Evolutionary conservation across 2,113 vertebrate species (phyloP), one percentile per base, ranked within the genome.

Genomic region (Ibidorhyncha struthersii): DNA sequence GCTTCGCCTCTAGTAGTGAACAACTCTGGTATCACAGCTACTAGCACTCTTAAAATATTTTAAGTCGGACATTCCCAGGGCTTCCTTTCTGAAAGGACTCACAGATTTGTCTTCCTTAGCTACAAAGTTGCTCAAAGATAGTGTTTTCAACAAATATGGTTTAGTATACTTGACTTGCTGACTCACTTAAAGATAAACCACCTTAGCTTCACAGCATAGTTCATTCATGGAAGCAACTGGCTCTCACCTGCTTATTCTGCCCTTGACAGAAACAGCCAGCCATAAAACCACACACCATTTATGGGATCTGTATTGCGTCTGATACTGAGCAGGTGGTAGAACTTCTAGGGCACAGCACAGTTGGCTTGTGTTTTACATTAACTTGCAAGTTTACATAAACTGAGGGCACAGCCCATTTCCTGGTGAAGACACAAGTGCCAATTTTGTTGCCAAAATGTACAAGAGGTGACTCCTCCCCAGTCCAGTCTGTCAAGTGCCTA

Each of bases 21-120:
- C 1, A 1, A 32, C 18, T 45, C 1, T 0, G 34, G 26, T 71
- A 49, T 26, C 38, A 61, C 78, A 67, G 30, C 43, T 59, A 47
- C 30, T 17, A 49, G 32, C 30, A 49, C 25, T 53, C 18, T 53
- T 36, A 32, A 62, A 58, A 62, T 73, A 14, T 23, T 67, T 6
- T 0, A 71, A 63, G 36, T 67, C 10, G 47, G 43, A 41, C 19
- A 38, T 43, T 87, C 30, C 59, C 45, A n/a, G 23, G 18, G 41
- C 30, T n/a, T 69, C 7, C 0, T 36, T 27, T 58, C 36, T 63
- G 55, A 74, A 52, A 76, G 49, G 36, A 70, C 41, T 50, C 27
- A 26, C 16, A 63, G 41, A 34, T 69, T 93, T 73, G 40, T 67
- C 29, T 66, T 78, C 45, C 21, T 61, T 50, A 80, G 61, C 27